Conservation (phyloP, 2,888 invertebrate species). For the Heteromyza rotundicornis region DNA sequence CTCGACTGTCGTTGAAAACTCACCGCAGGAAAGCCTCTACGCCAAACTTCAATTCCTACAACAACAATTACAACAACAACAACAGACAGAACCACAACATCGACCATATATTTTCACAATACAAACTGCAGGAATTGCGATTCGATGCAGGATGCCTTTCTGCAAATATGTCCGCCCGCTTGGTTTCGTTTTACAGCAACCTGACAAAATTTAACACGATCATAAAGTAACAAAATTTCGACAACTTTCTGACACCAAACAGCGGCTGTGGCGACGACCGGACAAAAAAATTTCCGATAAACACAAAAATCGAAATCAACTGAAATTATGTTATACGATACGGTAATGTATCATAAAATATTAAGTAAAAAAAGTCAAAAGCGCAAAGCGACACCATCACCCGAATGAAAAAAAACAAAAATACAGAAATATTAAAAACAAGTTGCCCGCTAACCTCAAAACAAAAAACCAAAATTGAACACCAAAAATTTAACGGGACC, state of each 20-base stretch:
- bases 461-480: no score
- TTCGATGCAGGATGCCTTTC: no score
- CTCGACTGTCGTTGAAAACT: not conserved
- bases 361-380: not conserved
- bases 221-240: constrained; percentile 29
- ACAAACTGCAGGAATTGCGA: constrained; percentile 7
- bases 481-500: no score
- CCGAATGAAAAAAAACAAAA: not conserved
- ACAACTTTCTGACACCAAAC: constrained; percentile 30
- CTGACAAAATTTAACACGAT: constrained; percentile 28
- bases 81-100: no score
- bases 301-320: not conserved
- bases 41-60: not conserved
- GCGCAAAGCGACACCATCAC: not conserved
- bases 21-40: constrained; percentile 3
- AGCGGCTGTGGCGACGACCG: no score
- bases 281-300: not conserved
- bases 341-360: constrained; percentile 32
- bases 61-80: no score
- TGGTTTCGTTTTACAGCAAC: constrained; percentile 3
- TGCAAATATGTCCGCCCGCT: constrained; percentile 22
- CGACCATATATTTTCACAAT: constrained; percentile 1
- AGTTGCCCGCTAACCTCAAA: not conserved
- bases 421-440: not conserved
- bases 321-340: constrained; percentile 31